Conservation (phyloP, 2,888 invertebrate species). For the Acrocyrtus sp. region DNA sequence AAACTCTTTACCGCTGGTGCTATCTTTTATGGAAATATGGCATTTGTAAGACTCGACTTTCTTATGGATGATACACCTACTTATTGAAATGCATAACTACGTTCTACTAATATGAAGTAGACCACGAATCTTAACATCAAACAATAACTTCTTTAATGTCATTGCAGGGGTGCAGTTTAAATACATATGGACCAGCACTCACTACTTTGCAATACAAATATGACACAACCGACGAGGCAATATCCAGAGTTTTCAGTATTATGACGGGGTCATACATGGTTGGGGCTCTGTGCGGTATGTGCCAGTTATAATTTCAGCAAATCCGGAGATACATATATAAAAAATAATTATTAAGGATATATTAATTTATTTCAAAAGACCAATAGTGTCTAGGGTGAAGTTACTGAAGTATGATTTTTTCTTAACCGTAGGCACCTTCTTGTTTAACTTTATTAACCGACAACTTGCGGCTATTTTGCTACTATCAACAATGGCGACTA, state of each 20-base stretch:
- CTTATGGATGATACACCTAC: neutral
- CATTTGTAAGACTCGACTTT: constrained; percentile 27
- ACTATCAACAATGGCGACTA: constrained; percentile 14
- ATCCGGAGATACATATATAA: too few relatives aligned
- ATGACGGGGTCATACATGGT: constrained; percentile 32
- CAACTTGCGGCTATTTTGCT: constrained; percentile 27
- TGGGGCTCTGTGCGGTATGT: constrained; percentile 51
- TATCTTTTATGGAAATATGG: constrained; percentile 39
- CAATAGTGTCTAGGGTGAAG: too few relatives aligned
- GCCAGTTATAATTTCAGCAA: too few relatives aligned
- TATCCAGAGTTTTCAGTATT: constrained; percentile 53
- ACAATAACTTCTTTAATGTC: neutral
- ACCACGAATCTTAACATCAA: too few relatives aligned
- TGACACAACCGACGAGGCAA: constrained; percentile 38
- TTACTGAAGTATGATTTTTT: too few relatives aligned
- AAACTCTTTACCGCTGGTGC: constrained; percentile 36
- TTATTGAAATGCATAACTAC: neutral
- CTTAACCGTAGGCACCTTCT: constrained; percentile 24
- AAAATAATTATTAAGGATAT: too few relatives aligned
- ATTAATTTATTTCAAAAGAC: too few relatives aligned
- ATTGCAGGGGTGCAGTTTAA: constrained; percentile 51
- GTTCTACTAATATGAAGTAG: neutral
- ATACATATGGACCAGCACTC: constrained; percentile 49
- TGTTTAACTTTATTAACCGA: constrained; percentile 39
- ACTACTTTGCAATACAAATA: constrained; percentile 51